A percentile compares a stretch with the other conserved stretches of the same genome.
These are phyloP conservation scores for Zaprionus obscuricornis DNA, from an alignment of 2,888 invertebrate genomes.

Conservation along the genomic window DNA sequence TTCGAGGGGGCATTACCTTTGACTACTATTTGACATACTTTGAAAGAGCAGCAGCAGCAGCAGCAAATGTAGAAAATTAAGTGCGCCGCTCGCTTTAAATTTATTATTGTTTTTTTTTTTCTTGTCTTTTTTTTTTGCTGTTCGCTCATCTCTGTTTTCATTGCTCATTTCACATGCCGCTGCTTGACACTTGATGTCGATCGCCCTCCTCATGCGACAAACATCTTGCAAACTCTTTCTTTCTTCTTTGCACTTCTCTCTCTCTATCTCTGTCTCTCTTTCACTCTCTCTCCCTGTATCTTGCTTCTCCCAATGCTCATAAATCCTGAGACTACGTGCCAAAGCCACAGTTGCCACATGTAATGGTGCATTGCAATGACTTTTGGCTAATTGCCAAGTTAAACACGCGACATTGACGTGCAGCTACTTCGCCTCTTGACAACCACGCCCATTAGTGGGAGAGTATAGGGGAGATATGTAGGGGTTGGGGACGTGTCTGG, in stretches of 20 bases:
- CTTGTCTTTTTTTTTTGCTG: too few species aligned
- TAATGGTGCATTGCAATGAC: constrained; percentile 39
- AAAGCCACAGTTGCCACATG: constrained; percentile 33
- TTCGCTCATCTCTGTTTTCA: too few species aligned
- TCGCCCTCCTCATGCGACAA: constrained; percentile 13
- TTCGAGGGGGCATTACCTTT: constrained; percentile 51
- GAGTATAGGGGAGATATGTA: neutral
- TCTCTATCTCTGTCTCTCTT: too few species aligned
- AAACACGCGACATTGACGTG: constrained; percentile 61
- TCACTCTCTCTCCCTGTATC: too few species aligned
- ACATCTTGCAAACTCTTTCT: neutral
- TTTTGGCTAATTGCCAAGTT: constrained; percentile 73
- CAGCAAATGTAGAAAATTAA: constrained; percentile 41
- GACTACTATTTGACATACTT: constrained; percentile 50
- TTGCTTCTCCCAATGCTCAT: too few species aligned
- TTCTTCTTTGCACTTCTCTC: too few species aligned
- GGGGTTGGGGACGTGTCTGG: neutral
- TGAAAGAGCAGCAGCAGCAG: too few species aligned
- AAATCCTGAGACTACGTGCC: constrained; percentile 60
- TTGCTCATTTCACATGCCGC: neutral
- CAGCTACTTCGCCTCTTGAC: constrained; percentile 1
- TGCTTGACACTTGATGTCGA: constrained; percentile 43
- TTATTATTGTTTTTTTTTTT: neutral
- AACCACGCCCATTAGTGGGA: neutral
- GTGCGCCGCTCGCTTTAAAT: constrained; percentile 12